Evolutionary conservation across 2,888 invertebrate species (phyloP).

Genomic region (Drosophila nr. medialis): DNA sequence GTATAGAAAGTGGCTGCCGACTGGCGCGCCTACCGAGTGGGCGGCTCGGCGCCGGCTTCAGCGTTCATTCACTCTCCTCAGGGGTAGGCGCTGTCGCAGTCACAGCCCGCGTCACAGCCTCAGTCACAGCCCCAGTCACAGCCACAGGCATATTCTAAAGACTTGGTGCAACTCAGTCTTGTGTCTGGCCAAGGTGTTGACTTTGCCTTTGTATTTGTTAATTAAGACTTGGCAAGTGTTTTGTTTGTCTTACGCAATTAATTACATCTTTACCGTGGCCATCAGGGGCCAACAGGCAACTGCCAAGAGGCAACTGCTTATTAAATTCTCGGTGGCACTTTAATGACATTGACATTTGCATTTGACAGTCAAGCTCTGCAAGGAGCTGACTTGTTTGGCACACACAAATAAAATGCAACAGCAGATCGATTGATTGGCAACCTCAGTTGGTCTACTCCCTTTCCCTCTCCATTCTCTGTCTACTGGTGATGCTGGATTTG

Average conservation of each 20-base stretch:
- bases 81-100: slow-evolving; percentile 8
- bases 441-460: background rate
- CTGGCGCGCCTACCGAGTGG: slow-evolving; percentile 61
- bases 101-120: background rate
- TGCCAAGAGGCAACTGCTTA: slow-evolving; percentile 36
- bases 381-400: slow-evolving; percentile 50
- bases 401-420: slow-evolving; percentile 71
- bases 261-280: slow-evolving; percentile 69
- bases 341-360: slow-evolving; percentile 77
- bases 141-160: slow-evolving; percentile 21
- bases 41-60: slow-evolving; percentile 62
- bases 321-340: slow-evolving; percentile 58
- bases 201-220: slow-evolving; percentile 75
- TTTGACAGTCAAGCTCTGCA: slow-evolving; percentile 35
- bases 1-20: slow-evolving; percentile 69
- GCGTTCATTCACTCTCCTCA: slow-evolving; percentile 71
- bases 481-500: slow-evolving; percentile 18
- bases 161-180: slow-evolving; percentile 21
- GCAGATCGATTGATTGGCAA: slow-evolving; percentile 68
- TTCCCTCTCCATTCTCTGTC: background rate
- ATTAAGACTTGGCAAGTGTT: slow-evolving; percentile 61
- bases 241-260: slow-evolving; percentile 68
- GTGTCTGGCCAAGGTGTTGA: slow-evolving; percentile 70
- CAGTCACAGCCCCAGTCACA: background rate
- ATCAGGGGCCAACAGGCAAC: slow-evolving; percentile 14